A percentile compares a stretch with the other conserved stretches of the same genome.
Conservation (phyloP, 2,888 invertebrate species). For the Hoplodrina ambigua region DNA sequence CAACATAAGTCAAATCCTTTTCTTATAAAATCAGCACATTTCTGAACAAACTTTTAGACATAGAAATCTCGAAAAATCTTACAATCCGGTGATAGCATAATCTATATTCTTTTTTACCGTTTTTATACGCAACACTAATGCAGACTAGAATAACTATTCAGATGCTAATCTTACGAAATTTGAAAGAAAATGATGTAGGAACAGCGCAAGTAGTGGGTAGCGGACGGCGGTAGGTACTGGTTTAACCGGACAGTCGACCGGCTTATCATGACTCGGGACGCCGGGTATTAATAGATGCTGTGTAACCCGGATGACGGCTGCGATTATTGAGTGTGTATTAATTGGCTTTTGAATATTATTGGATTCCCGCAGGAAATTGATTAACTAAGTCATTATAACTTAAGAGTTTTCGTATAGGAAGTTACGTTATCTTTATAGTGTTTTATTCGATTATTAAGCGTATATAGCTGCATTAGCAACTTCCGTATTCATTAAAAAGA, state of each 20-base stretch:
- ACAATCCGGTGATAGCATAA: conserved; percentile 12
- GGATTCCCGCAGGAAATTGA: conserved; percentile 39
- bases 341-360: conserved; percentile 39
- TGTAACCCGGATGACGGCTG: conserved; percentile 53
- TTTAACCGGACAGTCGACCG: conserved; percentile 47
- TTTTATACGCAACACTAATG: conserved; percentile 50
- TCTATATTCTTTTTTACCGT: conserved; percentile 38
- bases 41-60: background rate
- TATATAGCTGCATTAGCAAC: background rate
- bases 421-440: conserved; percentile 13
- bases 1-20: background rate
- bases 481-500: conserved; percentile 22
- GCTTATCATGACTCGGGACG: conserved; percentile 55
- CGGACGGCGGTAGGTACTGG: conserved; percentile 52
- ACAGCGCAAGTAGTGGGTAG: conserved; percentile 47
- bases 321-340: conserved; percentile 55
- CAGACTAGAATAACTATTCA: conserved; percentile 50
- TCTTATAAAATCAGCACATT: background rate
- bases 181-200: conserved; percentile 57
- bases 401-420: conserved; percentile 26
- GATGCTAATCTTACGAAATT: conserved; percentile 62
- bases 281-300: conserved; percentile 61
- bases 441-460: background rate
- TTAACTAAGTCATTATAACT: conserved; percentile 27
- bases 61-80: background rate